Base-by-base conservation (phyloP, 2,797 vertebrate genomes). In the Clarias laeviceps region DNA sequence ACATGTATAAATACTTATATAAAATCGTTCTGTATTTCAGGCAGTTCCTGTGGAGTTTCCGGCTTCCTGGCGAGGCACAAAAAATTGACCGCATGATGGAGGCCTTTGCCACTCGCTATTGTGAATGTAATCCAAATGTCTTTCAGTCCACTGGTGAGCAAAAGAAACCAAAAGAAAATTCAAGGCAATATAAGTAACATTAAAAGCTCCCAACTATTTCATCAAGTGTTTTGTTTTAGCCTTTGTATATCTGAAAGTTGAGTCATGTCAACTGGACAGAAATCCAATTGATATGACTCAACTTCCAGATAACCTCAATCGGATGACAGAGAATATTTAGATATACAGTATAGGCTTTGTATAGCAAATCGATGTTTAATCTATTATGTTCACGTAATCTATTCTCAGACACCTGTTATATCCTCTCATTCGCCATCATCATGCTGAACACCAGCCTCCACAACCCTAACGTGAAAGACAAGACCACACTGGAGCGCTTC, bases 41-140 rank as follows among this genome's bases (percentile, higher is more conserved):
- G 82, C 97, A 98, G 92, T 99, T 98, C 87, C 91, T 99, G 34
- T 99, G 97, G 97, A 98, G 97, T 86, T 98, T 99, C 91, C 95
- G 97, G 74, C 93, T 99, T 82, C 97, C 97, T 0, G 97, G 97
- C 0, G 97, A 99, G 88, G 97, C 97, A 0, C 97, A 99, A 94
- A 99, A 99, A 94, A 99, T 99, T 0, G 97, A 98, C 87, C 94
- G 97, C n/a, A 98, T 98, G 97, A 99, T 99, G 97, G 97, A 99
- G 83, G 93, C 97, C 7, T 99, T 99, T n/a, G 97, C 97, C 32
- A 94, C 88, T 0, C 95, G 97, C 61, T 99, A 99, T 92, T 99
- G 97, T 65, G 93, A 96, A 85, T 98, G 97, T 87, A 99, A 98
- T 89, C 72, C 91, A 0, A 88, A 93, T 0, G 96, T 98, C 86